phyloP scores from a whole-genome alignment of 2,888 invertebrate genomes.

The Parasteatoda lunata region DNA sequence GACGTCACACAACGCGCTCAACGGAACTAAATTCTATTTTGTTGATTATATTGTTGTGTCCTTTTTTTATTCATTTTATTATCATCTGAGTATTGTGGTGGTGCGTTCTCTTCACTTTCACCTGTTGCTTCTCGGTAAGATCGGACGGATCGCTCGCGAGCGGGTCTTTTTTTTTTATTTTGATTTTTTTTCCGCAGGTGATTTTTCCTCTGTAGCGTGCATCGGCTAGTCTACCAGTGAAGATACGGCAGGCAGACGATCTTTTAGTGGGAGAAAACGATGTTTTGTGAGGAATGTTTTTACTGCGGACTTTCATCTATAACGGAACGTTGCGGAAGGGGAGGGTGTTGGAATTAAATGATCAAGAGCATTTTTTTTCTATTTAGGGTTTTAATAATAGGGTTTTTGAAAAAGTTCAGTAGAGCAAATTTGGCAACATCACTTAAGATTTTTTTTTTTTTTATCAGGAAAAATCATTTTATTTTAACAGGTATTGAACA shows the following conservation, averaged over 20 bases:
- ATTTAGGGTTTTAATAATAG: background rate
- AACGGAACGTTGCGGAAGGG: background rate
- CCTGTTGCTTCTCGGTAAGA: conserved; percentile 49
- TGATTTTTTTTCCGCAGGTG: conserved; percentile 40
- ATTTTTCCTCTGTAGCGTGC: conserved; percentile 28
- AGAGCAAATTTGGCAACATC: no score
- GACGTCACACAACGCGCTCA: conserved; percentile 59
- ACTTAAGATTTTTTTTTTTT: no score
- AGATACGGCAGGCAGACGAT: conserved; percentile 2
- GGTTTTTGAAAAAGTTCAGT: no score
- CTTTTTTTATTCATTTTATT: conserved; percentile 32
- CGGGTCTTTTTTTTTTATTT: background rate
- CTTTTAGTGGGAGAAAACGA: background rate
- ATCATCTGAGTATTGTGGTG: conserved; percentile 40
- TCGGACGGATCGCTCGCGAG: conserved; percentile 25
- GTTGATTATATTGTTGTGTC: conserved; percentile 17
- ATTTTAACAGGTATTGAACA: no score
- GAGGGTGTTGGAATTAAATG: background rate
- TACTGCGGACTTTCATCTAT: background rate
- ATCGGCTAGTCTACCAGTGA: background rate
- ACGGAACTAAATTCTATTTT: conserved; percentile 45
- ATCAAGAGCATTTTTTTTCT: background rate
- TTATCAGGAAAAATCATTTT: no score
- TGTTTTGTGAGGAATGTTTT: background rate
- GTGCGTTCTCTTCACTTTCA: conserved; percentile 61